Base-by-base conservation (phyloP, 1,140 invertebrate genomes). In the Drosophila punjabiensis region DNA sequence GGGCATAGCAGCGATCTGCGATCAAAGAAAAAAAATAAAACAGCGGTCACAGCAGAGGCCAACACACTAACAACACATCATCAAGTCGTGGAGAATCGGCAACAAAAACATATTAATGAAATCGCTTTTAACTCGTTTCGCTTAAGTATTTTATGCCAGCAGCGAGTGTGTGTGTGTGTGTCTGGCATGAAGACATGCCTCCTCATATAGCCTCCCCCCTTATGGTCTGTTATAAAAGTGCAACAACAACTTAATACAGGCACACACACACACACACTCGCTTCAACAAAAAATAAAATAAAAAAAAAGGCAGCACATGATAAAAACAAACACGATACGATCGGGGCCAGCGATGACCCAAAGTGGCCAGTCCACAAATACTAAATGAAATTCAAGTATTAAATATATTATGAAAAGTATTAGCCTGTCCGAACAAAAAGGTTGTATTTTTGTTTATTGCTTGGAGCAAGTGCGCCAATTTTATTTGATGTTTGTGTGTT, bases 61-160 rank as follows among this genome's bases (percentile, higher is more conserved):
- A 67, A 30, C 58, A 63, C 48, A 76, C 30, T 64, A 76, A 75
- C 58, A 75, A 47, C 53, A 70, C 65, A 16, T 35, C 33, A 16
- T 35, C 33, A 16, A 28, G 32, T 41, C 16, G 69, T 64, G 53
- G 56, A 58, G 58, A 76, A 77, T 76, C 52, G 9, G 47, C 77
- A 80, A 79, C 56, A 78, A 61, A 89, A 89, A 79, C 71, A 90
- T 82, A 90, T 89, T 85, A 89, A 89, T 89, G 82, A 89, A 89
- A 89, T 79, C 86, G 85, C 88, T 89, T 90, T 89, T 90, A 90
- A 89, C 85, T 89, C 82, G 85, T 90, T 89, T 89, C 85, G 74
- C 74, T 88, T 71, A 89, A 88, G 84, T 88, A 89, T 89, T 71
- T 88, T 69, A 64, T 56, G 50, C 33, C 63, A 68, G 35, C 63